Evolutionary conservation across 2,888 invertebrate species (phyloP).

Genomic region (Ophion ventricosus): DNA sequence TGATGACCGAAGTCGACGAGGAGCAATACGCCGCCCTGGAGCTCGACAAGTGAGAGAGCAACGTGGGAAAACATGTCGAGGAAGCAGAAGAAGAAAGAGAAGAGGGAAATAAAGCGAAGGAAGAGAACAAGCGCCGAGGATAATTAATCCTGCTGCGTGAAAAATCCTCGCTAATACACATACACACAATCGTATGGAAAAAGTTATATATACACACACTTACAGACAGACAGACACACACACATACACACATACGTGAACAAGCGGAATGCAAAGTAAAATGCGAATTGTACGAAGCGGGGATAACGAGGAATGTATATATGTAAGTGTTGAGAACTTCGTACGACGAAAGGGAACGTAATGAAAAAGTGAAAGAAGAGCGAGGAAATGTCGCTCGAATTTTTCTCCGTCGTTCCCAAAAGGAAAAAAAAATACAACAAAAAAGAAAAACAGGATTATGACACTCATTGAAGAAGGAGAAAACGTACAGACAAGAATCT

Average conservation of each 20-base stretch:
- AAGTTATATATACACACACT: background rate
- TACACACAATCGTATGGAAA: slow-evolving; percentile 5
- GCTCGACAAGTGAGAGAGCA: slow-evolving; percentile 85
- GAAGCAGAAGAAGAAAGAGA: slow-evolving; percentile 36
- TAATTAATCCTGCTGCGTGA: slow-evolving; percentile 36
- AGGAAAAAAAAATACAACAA: background rate
- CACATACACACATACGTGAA: slow-evolving; percentile 55
- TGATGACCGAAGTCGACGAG: slow-evolving; percentile 94
- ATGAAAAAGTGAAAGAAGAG: slow-evolving; percentile 31
- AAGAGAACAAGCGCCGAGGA: background rate
- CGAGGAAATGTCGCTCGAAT: slow-evolving; percentile 11
- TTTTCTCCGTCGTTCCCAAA: background rate
- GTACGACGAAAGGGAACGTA: slow-evolving; percentile 69
- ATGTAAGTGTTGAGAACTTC: slow-evolving; percentile 77
- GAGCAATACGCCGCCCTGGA: slow-evolving; percentile 91
- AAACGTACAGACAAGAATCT: background rate
- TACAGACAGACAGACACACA: background rate
- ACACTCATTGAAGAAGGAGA: slow-evolving; percentile 20
- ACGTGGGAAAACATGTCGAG: slow-evolving; percentile 21
- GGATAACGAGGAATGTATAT: slow-evolving; percentile 79
- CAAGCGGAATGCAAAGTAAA: background rate
- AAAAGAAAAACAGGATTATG: background rate
- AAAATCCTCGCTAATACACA: slow-evolving; percentile 27
- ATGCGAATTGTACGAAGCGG: slow-evolving; percentile 72
- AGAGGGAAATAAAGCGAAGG: slow-evolving; percentile 28